These are phyloP conservation scores for Rattus norvegicus DNA, from an alignment of 2,113 vertebrate species.

Conservation along the genomic window DNA sequence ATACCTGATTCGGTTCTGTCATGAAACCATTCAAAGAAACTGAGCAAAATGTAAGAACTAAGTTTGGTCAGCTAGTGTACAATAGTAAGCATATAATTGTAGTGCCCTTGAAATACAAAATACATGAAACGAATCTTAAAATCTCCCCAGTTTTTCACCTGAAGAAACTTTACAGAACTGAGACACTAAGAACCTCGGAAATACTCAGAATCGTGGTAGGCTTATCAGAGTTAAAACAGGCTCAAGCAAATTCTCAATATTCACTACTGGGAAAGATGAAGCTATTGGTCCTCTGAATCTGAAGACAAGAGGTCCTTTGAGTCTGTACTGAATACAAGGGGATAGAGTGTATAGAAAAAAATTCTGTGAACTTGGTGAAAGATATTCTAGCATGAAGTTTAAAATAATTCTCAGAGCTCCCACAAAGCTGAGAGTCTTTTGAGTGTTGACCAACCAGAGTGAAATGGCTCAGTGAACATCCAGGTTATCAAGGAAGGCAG, in stretches of 20 bases:
- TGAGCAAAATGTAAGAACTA: not conserved
- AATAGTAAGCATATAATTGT: not conserved
- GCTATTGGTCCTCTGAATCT: not conserved
- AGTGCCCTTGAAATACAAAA: not conserved
- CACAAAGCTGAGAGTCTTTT: not conserved
- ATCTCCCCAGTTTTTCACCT: not conserved
- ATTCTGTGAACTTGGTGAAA: not conserved
- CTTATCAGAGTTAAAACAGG: not conserved
- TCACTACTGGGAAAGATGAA: not conserved
- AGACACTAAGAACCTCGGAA: not conserved
- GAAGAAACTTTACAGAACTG: not conserved
- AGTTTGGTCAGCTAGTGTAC: not conserved
- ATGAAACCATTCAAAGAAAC: not conserved
- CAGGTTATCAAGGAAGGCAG: not conserved
- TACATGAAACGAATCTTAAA: not conserved
- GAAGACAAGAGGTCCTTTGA: not conserved
- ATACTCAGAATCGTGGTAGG: no score
- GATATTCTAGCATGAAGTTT: not conserved
- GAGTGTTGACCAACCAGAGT: not conserved
- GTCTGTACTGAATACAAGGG: not conserved
- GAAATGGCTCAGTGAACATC: not conserved
- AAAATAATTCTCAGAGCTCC: not conserved
- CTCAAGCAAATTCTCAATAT: not conserved
- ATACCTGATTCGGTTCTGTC: not conserved
- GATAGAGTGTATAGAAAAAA: not conserved